Conservation (phyloP, 2,888 invertebrate species). For the Dyspetes luteomarginatus region DNA sequence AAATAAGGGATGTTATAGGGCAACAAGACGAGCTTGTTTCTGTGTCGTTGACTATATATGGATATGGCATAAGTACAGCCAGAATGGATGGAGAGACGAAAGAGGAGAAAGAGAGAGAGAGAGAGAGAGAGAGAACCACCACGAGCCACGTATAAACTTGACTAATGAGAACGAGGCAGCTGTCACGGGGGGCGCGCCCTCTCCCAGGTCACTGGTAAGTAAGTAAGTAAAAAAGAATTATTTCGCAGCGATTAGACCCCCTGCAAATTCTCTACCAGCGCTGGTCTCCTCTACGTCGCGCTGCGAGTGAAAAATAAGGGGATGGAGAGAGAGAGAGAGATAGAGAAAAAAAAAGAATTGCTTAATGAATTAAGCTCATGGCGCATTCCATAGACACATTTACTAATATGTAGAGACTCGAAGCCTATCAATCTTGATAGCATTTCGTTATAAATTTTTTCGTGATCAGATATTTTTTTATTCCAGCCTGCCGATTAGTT, state of each 20-base stretch:
- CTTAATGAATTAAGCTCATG: not conserved
- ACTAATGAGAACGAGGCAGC: constrained; percentile 74
- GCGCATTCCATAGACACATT: too few species aligned
- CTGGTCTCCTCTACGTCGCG: too few species aligned
- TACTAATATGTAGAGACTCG: too few species aligned
- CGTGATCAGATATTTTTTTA: too few species aligned
- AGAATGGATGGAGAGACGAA: not conserved
- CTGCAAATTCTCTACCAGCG: constrained; percentile 57
- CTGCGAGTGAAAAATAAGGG: too few species aligned
- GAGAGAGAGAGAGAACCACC: constrained; percentile 49
- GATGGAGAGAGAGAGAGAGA: constrained; percentile 40
- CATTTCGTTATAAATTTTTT: too few species aligned
- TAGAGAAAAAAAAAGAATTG: constrained; percentile 31
- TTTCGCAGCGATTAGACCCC: constrained; percentile 63
- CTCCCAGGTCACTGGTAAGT: constrained; percentile 63
- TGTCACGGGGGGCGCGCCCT: constrained; percentile 68
- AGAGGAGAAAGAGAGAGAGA: not conserved
- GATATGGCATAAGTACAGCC: not conserved
- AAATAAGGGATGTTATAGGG: constrained; percentile 56
- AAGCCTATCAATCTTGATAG: too few species aligned
- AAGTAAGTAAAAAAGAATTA: constrained; percentile 66
- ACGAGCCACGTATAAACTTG: constrained; percentile 70
- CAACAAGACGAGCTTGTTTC: constrained; percentile 34
- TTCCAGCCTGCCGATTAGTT: too few species aligned
- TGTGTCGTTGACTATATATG: not conserved